A percentile compares a stretch with the other conserved stretches of the same genome.
These are phyloP conservation scores for Acromyrmex echinatior DNA, from an alignment of 1,140 invertebrate species.

Conservation along the genomic window DNA sequence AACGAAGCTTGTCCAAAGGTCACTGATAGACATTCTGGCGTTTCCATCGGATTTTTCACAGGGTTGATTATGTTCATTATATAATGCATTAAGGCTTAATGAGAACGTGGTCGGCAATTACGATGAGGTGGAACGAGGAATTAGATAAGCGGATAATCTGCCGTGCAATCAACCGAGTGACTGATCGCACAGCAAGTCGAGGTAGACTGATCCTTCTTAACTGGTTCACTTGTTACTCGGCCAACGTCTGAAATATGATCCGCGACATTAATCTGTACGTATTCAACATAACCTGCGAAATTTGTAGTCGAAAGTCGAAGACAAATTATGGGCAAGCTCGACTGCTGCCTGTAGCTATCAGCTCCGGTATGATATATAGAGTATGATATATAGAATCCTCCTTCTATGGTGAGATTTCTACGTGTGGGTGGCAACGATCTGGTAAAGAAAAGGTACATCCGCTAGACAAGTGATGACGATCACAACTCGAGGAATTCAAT, in stretches of 20 bases:
- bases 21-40: constrained; percentile 8
- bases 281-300: constrained; percentile 37
- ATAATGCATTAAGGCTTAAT: constrained; percentile 27
- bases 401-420: not conserved
- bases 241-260: constrained; percentile 26
- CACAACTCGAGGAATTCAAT: constrained; percentile 37
- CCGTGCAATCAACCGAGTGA: constrained; percentile 57
- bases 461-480: not conserved
- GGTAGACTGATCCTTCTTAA: constrained; percentile 49
- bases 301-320: not conserved
- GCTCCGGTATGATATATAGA: constrained; percentile 14
- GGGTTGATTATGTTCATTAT: constrained; percentile 48
- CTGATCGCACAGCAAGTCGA: constrained; percentile 36
- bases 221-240: not conserved
- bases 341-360: not conserved
- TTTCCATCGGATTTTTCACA: constrained; percentile 34
- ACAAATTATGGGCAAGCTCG: not conserved
- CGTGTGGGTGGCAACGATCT: not conserved
- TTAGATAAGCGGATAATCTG: constrained; percentile 53
- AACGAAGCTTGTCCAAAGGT: constrained; percentile 37
- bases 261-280: constrained; percentile 27
- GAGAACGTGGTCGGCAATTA: constrained; percentile 7
- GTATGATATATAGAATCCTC: constrained; percentile 12
- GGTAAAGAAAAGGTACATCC: not conserved
- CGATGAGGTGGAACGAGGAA: not conserved